Base-by-base conservation (phyloP, 2,888 invertebrate genomes). In the Campoletis raptor region DNA sequence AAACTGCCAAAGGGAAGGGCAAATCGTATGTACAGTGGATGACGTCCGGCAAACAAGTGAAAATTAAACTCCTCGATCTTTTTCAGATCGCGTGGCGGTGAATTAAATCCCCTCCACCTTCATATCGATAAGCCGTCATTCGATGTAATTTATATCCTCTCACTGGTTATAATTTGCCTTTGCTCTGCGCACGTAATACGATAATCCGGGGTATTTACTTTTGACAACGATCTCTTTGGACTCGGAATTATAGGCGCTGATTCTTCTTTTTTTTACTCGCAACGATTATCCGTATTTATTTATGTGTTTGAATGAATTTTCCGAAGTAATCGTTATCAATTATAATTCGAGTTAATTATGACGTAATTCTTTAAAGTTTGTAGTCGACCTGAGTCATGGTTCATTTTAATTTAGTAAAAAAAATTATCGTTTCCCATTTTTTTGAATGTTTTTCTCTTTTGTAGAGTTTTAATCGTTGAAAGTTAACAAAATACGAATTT, bases 41-140 rank as follows among this genome's bases (percentile, higher is more conserved):
- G 82, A 85, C 83, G 83, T 83, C 83, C 83, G 86, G 76, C 86
- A 86, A 86, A 86, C 86, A 86, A 86, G 86, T 86, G 86, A 83
- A 86, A 86, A 86, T 86, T 83, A 86, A 86, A 83, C 86, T 77
- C 40, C 80, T 61, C 83, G 72, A 67, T 77, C 79, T 72, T 45
- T 73, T 57, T 45, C 30, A 48, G 45, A 80, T 74, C 86, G 77
- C 77, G 82, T 66, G 52, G 74, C 80, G 72, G 42, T 21, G 83
- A 77, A 61, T 66, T 45, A 69, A 52, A 40, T 52, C 54, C 21
- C 30, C 52, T 74, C 52, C 21, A 24, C 36, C 30, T 74, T n/a
- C 57, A 5, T 45, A 57, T 40, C 79, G 79, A 79, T 85, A 76
- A 82, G 45, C 74, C 45, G 74, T 74, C 74, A 74, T 74, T 79